These are phyloP conservation scores for Heliconius congener DNA, from an alignment of 1,140 invertebrate genomes.

Conservation along the genomic window DNA sequence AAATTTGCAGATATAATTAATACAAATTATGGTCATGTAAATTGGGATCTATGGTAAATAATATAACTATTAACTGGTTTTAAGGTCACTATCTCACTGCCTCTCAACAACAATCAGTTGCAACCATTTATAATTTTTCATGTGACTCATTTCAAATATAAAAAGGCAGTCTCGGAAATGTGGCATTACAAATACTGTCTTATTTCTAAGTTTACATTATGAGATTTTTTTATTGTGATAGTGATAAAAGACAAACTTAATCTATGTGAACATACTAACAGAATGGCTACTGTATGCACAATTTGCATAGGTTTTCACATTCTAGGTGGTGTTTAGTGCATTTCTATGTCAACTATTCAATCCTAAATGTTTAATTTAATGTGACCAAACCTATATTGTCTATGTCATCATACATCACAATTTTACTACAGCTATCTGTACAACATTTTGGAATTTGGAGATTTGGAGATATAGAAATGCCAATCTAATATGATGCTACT, in stretches of 20 bases:
- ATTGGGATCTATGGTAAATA: constrained; percentile 77
- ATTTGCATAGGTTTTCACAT: constrained; percentile 67
- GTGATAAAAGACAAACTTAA: constrained; percentile 80
- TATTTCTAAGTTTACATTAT: constrained; percentile 77
- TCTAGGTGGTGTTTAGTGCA: constrained; percentile 73
- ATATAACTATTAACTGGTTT: constrained; percentile 71
- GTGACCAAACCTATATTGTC: constrained; percentile 82
- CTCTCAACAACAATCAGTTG: constrained; percentile 53
- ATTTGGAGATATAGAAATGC: constrained; percentile 62
- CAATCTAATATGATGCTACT: constrained; percentile 66
- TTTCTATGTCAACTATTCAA: constrained; percentile 74
- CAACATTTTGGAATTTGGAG: constrained; percentile 67
- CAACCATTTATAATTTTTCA: constrained; percentile 70
- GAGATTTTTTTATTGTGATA: constrained; percentile 79
- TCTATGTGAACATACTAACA: constrained; percentile 75
- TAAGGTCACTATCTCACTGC: constrained; percentile 67
- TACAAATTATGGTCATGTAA: constrained; percentile 81
- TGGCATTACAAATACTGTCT: constrained; percentile 80
- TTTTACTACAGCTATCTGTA: constrained; percentile 82
- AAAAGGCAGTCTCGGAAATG: constrained; percentile 82
- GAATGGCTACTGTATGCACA: constrained; percentile 69
- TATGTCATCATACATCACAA: constrained; percentile 82
- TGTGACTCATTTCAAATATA: constrained; percentile 72
- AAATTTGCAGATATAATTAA: constrained; percentile 83
- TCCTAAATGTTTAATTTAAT: constrained; percentile 69